Evolutionary conservation across 2,888 invertebrate genomes (phyloP).

Genomic region (Platypus cylindrus): DNA sequence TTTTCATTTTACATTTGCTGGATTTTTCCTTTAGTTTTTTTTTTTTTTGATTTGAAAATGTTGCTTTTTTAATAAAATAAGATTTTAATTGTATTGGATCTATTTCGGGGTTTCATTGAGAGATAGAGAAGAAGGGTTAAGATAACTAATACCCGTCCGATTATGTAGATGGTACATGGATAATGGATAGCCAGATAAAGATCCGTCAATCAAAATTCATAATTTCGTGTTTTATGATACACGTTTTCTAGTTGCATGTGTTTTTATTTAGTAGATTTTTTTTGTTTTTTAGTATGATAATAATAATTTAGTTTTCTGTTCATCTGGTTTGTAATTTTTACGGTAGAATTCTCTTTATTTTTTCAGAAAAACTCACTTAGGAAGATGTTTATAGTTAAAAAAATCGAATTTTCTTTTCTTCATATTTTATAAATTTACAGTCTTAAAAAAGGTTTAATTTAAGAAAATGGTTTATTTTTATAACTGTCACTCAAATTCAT

Average conservation of each 20-base stretch:
- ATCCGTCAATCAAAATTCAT: too few relatives aligned
- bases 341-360: background rate
- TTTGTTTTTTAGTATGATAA: background rate
- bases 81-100: too few relatives aligned
- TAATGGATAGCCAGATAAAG: too few relatives aligned
- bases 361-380: background rate
- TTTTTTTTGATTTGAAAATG: background rate
- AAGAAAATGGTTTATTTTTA: conserved; percentile 3
- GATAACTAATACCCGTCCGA: too few relatives aligned
- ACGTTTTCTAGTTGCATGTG: too few relatives aligned
- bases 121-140: conserved; percentile 3
- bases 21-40: background rate
- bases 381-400: background rate
- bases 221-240: too few relatives aligned
- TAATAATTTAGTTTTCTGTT: background rate
- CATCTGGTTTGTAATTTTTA: background rate
- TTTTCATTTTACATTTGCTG: background rate
- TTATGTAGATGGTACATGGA: too few relatives aligned
- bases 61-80: too few relatives aligned
- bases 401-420: background rate
- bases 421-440: too few relatives aligned
- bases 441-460: too few relatives aligned
- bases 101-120: too few relatives aligned
- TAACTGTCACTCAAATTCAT: conserved; percentile 6
- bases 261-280: too few relatives aligned